A percentile compares a stretch with the other conserved stretches of the same genome.
These are phyloP conservation scores for Platalea minor DNA, from an alignment of 2,797 vertebrate species.

Conservation along the genomic window DNA sequence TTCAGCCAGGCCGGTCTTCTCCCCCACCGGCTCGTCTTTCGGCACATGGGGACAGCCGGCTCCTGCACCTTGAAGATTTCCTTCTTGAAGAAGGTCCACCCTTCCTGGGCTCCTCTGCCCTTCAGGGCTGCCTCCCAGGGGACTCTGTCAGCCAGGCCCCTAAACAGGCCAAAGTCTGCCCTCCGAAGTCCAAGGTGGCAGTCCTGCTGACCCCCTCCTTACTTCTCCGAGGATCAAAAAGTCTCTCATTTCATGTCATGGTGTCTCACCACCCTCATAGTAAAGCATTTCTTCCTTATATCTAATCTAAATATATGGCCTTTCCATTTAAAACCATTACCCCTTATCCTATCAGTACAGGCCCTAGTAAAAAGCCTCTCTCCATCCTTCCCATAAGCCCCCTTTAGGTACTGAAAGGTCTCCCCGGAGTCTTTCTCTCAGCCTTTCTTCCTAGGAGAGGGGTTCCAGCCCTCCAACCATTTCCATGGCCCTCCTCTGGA, in stretches of 20 bases:
- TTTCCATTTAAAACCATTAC: background rate
- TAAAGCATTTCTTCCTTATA: background rate
- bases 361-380: background rate
- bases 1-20: background rate
- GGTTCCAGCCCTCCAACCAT: background rate
- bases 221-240: background rate
- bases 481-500: background rate
- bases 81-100: background rate
- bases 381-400: background rate
- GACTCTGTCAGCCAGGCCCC: too few relatives aligned
- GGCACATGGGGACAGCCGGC: background rate
- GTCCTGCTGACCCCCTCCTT: background rate
- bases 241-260: background rate
- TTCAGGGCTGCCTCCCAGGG: background rate
- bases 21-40: background rate
- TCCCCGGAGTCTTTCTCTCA: background rate
- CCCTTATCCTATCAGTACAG: background rate
- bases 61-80: background rate
- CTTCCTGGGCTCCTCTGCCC: background rate
- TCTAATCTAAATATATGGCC: background rate
- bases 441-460: background rate
- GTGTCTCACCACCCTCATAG: background rate
- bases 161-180: background rate
- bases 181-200: background rate
- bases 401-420: background rate